These are phyloP conservation scores for Apamea epomidion DNA, from an alignment of 2,888 invertebrate species.

Conservation along the genomic window DNA sequence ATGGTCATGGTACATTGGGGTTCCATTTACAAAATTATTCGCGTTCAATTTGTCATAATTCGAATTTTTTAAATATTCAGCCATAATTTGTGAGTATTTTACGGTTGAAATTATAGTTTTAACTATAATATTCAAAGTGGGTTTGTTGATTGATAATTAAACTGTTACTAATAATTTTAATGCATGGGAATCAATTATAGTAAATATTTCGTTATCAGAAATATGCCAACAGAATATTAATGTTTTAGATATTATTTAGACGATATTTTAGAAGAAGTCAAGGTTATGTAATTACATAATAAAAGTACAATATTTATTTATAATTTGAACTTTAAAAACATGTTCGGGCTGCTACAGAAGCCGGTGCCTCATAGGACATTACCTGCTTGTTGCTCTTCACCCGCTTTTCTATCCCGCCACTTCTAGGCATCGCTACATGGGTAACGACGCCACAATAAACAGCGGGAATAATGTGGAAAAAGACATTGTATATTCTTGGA, in stretches of 20 bases:
- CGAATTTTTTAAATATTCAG: constrained; percentile 1
- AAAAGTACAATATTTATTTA: no score
- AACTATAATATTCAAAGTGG: constrained; percentile 6
- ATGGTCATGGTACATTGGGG: constrained; percentile 43
- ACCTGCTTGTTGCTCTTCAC: constrained; percentile 88
- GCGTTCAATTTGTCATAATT: constrained; percentile 26
- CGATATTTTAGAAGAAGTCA: background rate
- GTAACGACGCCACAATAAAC: constrained; percentile 73
- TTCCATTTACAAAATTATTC: constrained; percentile 43
- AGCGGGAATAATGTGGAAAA: constrained; percentile 72
- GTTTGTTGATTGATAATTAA: constrained; percentile 28
- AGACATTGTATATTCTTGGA: constrained; percentile 11
- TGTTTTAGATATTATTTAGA: background rate
- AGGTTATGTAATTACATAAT: background rate
- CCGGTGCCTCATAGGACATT: constrained; percentile 82
- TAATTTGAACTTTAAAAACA: constrained; percentile 25
- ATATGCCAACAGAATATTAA: background rate
- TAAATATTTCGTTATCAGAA: background rate
- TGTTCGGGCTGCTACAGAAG: constrained; percentile 89
- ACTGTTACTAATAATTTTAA: constrained; percentile 13
- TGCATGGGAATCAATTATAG: constrained; percentile 14
- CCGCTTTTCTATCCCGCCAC: constrained; percentile 82
- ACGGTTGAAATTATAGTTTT: background rate
- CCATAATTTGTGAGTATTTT: constrained; percentile 21
- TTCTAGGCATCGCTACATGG: constrained; percentile 75